Percentiles rank a stretch among this genome's conserved stretches.
Evolutionary conservation across 2,888 invertebrate species (phyloP).

Genomic region (Rhimphoctona megacephalus): DNA sequence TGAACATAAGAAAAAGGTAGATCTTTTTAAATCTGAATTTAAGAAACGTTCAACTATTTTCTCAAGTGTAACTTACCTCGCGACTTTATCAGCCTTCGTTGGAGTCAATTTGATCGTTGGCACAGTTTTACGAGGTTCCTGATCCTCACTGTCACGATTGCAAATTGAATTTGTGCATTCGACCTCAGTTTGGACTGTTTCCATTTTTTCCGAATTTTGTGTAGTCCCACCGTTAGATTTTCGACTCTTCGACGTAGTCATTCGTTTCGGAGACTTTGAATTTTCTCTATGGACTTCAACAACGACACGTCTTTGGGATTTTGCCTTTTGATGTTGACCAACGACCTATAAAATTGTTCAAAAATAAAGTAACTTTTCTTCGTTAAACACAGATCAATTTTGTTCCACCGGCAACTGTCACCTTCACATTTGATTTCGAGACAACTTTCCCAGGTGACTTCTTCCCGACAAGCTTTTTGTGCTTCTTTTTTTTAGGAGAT

Average conservation of each 20-base stretch:
- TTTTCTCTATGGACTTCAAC: constrained; percentile 40
- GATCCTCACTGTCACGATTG: constrained; percentile 64
- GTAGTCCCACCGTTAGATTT: not conserved
- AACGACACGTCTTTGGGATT: constrained; percentile 45
- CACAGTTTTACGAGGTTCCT: constrained; percentile 67
- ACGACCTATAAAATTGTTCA: constrained; percentile 51
- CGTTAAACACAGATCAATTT: not conserved
- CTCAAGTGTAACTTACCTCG: constrained; percentile 72
- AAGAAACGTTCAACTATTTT: not conserved
- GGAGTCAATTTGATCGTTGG: constrained; percentile 72
- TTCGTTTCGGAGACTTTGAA: constrained; percentile 52
- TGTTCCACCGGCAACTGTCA: constrained; percentile 20
- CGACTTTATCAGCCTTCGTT: constrained; percentile 75
- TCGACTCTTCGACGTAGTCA: constrained; percentile 33
- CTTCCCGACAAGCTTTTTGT: constrained; percentile 64
- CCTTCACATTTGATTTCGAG: constrained; percentile 70
- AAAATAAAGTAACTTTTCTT: not conserved
- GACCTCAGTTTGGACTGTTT: constrained; percentile 26
- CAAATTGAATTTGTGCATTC: constrained; percentile 44
- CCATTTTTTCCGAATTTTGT: constrained; percentile 3
- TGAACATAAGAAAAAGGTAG: constrained; percentile 9
- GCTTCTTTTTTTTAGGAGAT: constrained; percentile 65
- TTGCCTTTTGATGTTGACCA: constrained; percentile 55
- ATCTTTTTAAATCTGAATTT: constrained; percentile 12
- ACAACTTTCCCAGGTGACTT: constrained; percentile 71